Evolutionary conservation across 2,113 vertebrate species (phyloP), one percentile per base, ranked within the genome.

Genomic region (Laterallus jamaicensis): DNA sequence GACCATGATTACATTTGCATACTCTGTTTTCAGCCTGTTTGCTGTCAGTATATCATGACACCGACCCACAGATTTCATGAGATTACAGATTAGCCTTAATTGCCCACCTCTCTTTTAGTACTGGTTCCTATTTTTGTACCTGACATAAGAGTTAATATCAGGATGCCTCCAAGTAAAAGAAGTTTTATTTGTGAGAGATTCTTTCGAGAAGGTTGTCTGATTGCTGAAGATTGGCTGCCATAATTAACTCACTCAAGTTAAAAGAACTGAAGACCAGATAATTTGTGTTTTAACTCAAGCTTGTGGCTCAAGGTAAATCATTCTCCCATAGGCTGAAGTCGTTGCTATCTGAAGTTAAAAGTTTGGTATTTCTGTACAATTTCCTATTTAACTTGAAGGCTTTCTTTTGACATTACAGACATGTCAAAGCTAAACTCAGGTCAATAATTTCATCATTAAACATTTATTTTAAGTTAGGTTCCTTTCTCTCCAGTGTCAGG

Each of bases 391-490:
- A 89, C 58, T 85, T 66, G 40, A 86, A 88, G 73, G 55, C 68
- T 95, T 92, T 67, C 55, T 95, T 94, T 94, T 93, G 92, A 81
- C 88, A 68, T 93, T 96, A 70, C 68, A 82, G 81, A 63, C 40
- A 80, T 62, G 78, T 74, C 70, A 85, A 73, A 71, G 47, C 78
- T 96, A 90, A 93, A 90, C 50, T 96, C 70, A 69, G 44, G 85
- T 95, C 85, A 94, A 92, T 93, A 93, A 90, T 90, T 92, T 86
- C 9, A 40, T 70, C 76, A 92, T 90, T 88, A 96, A 95, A 83
- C 73, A 86, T 93, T 93, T 87, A 93, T 87, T 94, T 91, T 95
- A 96, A 92, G 85, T 88, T 83, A 86, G 56, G 52, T 81, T 92
- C 64, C 80, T 86, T 97, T 52, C 35, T 88, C 39, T 75, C 52